Evolutionary conservation across 2,888 invertebrate species (phyloP).

Genomic region (Drosophila percnosoma): DNA sequence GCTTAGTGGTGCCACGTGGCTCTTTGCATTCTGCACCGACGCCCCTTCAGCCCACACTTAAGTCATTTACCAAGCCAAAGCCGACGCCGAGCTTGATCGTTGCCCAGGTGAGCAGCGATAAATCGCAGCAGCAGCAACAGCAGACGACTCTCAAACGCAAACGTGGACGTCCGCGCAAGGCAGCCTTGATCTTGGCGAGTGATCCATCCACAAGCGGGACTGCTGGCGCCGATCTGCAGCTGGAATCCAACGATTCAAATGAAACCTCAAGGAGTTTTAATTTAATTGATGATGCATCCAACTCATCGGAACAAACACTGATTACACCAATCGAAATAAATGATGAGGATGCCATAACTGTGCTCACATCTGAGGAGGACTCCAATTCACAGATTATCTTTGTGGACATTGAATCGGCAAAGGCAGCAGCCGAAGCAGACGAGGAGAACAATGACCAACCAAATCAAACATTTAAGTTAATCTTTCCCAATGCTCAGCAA

Average conservation of each 20-base stretch:
- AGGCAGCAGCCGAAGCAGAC: not conserved
- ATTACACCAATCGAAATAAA: constrained; percentile 11
- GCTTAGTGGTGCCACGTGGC: constrained; percentile 18
- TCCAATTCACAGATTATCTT: constrained; percentile 52
- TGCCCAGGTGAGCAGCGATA: constrained; percentile 78
- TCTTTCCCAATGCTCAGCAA: constrained; percentile 27
- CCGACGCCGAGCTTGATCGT: constrained; percentile 75
- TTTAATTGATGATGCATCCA: constrained; percentile 11
- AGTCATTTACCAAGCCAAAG: constrained; percentile 67
- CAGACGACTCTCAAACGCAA: constrained; percentile 38
- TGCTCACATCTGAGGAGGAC: constrained; percentile 35
- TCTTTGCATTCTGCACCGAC: constrained; percentile 8
- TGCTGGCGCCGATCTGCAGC: constrained; percentile 1
- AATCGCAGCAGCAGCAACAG: not conserved
- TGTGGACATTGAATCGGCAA: constrained; percentile 36
- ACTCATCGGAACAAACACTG: not conserved
- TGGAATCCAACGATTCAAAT: constrained; percentile 49
- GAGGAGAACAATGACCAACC: not conserved
- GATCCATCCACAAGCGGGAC: constrained; percentile 28
- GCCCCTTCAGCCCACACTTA: constrained; percentile 16
- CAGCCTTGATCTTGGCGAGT: not conserved
- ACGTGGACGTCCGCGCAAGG: constrained; percentile 74
- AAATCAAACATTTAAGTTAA: constrained; percentile 29
- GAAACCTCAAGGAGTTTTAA: constrained; percentile 25
- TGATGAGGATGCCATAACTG: constrained; percentile 39